Base-by-base conservation (phyloP, 2,113 vertebrate species). In the Anoplopoma fimbria region DNA sequence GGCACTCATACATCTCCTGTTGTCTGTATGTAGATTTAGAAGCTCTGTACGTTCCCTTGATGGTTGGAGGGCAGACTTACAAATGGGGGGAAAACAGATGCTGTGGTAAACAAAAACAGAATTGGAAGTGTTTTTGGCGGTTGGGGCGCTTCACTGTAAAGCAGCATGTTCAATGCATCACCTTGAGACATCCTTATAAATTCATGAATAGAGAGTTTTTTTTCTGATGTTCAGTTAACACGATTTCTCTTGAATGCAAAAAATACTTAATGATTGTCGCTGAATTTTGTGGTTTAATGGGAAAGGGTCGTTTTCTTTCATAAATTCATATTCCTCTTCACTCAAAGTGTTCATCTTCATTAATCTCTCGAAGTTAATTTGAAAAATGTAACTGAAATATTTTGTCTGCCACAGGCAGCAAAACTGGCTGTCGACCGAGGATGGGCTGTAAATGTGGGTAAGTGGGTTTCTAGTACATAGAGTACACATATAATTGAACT, bases 401-500 rank as follows among this genome's bases (percentile, higher is more conserved):
- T 68, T 74, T 78, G 23, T 91, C 21, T 74, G 88, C 71, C 55
- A 25, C 79, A 99, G 98, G 98, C 98, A 7, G 98, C 97, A 77
- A 99, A 99, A 88, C 96, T 99, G 82, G 97, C 98, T 17, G 81
- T 99, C 73, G 98, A 99, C 4, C 92, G 97, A 93, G 98, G 98
- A 90, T 99, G 98, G 98, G 98, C 98, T 8, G 97, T 99, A 91
- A 99, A 99, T 1, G 92, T 99, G 25, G 98, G 98, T 98, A 91
- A 96, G 97, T 97, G 81, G 60, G 55, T 78, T 67, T 34, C 23
- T 42, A n/a, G n/a, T n/a, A n/a, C n/a, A n/a, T n/a, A n/a, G n/a
- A n/a, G n/a, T n/a, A n/a, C n/a, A n/a, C n/a, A n/a, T n/a, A n/a
- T n/a, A n/a, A n/a, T n/a, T n/a, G n/a, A n/a, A n/a, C 47, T 70